Percentiles rank a stretch among this genome's conserved stretches.
Evolutionary conservation across 2,113 vertebrate species (phyloP).

Genomic region (Ramphastos sulfuratus): DNA sequence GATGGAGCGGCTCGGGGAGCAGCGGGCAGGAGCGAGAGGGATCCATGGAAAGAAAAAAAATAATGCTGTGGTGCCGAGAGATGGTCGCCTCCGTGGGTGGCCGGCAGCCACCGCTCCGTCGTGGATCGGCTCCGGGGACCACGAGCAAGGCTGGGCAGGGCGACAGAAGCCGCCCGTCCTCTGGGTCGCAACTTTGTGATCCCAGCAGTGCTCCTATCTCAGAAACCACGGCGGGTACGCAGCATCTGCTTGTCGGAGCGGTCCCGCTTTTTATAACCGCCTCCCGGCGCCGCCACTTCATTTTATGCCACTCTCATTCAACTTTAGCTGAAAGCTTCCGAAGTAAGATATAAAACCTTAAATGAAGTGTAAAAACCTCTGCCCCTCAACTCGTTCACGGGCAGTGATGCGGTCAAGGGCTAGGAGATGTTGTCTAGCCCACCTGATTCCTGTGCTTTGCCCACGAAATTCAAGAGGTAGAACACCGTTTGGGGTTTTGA

Average conservation of each 20-base stretch:
- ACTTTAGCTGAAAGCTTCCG: neutral
- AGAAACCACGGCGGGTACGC: neutral
- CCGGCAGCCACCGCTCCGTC: neutral
- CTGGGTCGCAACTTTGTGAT: neutral
- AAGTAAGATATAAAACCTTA: neutral
- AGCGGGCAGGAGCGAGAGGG: neutral
- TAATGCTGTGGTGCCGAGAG: neutral
- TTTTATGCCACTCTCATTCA: neutral
- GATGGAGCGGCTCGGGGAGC: neutral
- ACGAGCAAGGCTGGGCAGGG: neutral
- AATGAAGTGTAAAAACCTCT: neutral
- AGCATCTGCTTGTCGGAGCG: neutral
- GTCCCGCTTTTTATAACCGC: neutral
- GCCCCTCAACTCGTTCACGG: neutral
- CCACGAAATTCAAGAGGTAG: neutral
- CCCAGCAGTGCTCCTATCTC: neutral
- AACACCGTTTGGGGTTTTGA: fast-evolving
- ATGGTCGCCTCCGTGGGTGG: neutral
- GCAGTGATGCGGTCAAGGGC: neutral
- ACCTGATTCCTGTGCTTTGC: neutral
- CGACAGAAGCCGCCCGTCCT: neutral
- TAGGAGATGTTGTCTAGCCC: fast-evolving
- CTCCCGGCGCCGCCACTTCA: neutral
- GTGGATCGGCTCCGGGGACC: neutral
- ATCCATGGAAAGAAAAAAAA: neutral